Evolutionary conservation across 2,888 invertebrate genomes (phyloP), one percentile per base, ranked within the genome.

Genomic region (Gortyna flavago): DNA sequence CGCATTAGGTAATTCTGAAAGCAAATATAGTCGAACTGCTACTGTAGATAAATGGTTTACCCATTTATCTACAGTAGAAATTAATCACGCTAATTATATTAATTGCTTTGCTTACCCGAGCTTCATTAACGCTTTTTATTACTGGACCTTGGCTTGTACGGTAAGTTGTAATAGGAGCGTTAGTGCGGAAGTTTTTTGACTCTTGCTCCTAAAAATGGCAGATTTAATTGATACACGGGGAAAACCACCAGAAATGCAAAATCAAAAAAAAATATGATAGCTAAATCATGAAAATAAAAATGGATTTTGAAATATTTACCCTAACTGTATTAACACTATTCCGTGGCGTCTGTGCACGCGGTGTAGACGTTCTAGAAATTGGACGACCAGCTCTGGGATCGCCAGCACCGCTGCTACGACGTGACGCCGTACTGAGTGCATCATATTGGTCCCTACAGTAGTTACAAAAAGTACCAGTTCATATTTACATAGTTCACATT

Each of bases 121-220:
- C 95, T 83, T 96, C 96, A 81, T 92, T 91, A 32, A 95, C 92
- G 57, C 91, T 94, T 91, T 92, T 95, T 64, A 95, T 93, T 1
- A 93, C 81, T 44, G 94, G 94, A 41, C 91, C 91, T 87, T 94
- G 94, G 57, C 92, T 91, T 51, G 94, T 91, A n/a, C 93, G 90
- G 79, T 93, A 94, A 29, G 93, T 91, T 51, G 94, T 91, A 51
- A 93, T 85, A 51, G 90, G 89, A 74, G 85, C 81, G 71, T 86
- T 89, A 32, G 77, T 79, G 48, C 81, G 81, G 6, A 80, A 5
- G 68, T 75, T 89, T 79, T 87, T 93, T 44, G 81, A 64, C 64
- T 61, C 88, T 5, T 88, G 54, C 32, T 92, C 92, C 93, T 69
- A 54, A 38, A 51, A 38, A 69, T 54, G 7, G 11, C 54, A 54